Percentiles rank a stretch among this genome's conserved stretches.
phyloP scores from a whole-genome alignment of 2,888 invertebrate genomes.

The Ennomos erosarius region DNA sequence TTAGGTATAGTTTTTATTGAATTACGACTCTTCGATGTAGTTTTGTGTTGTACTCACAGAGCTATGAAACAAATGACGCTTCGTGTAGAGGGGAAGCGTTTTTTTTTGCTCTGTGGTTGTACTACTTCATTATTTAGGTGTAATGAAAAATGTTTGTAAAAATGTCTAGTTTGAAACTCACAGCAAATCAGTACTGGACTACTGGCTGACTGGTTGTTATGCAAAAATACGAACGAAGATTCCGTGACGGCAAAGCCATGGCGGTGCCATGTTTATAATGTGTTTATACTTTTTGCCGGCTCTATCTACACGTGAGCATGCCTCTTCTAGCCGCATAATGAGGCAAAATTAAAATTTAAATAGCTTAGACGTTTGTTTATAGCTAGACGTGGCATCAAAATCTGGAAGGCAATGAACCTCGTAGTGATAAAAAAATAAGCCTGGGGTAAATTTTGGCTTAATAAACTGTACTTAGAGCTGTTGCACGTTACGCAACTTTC shows the following conservation, averaged over 20 bases:
- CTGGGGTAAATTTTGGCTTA: slow-evolving; percentile 49
- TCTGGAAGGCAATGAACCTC: slow-evolving; percentile 19
- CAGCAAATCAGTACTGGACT: slow-evolving; percentile 71
- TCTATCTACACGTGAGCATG: slow-evolving; percentile 59
- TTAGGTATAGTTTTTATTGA: slow-evolving; percentile 38
- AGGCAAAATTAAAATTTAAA: slow-evolving; percentile 60
- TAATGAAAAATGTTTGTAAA: slow-evolving; percentile 1
- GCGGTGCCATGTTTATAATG: slow-evolving; percentile 70
- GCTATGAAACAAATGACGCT: too few relatives aligned
- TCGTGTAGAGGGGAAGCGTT: too few relatives aligned
- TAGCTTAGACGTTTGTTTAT: slow-evolving; percentile 40
- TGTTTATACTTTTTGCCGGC: slow-evolving; percentile 72
- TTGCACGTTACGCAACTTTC: slow-evolving; percentile 63
- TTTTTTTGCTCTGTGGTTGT: slow-evolving; percentile 12
- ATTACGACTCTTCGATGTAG: slow-evolving; percentile 25
- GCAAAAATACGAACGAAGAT: slow-evolving; percentile 79
- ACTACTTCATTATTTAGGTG: background rate
- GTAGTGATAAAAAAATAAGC: slow-evolving; percentile 16
- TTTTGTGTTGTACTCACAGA: too few relatives aligned
- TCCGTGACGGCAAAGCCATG: slow-evolving; percentile 77
- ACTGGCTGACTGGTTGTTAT: slow-evolving; percentile 73
- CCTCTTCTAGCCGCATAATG: slow-evolving; percentile 57
- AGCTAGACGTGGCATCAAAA: slow-evolving; percentile 30
- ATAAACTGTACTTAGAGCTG: slow-evolving; percentile 55
- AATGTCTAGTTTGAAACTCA: slow-evolving; percentile 48